These are phyloP conservation scores for Drosophila busckii DNA, from an alignment of 1,140 invertebrate genomes.

Conservation along the genomic window DNA sequence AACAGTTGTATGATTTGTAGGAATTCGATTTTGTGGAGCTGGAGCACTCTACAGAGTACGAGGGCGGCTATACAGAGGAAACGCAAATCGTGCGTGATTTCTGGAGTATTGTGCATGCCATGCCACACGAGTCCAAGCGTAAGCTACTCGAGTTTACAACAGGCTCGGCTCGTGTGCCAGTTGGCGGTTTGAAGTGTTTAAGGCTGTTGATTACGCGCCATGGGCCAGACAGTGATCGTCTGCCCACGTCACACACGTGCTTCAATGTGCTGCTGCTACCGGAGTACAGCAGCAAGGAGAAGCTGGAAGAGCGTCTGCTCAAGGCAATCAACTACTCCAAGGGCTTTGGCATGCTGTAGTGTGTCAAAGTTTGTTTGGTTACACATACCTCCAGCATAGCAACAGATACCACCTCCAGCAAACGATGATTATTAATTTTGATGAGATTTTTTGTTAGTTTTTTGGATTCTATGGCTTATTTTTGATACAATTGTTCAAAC, in stretches of 20 bases:
- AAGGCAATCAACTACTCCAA: slow-evolving; percentile 95
- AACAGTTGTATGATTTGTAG: slow-evolving; percentile 64
- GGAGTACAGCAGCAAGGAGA: slow-evolving; percentile 90
- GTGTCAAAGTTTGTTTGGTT: slow-evolving; percentile 6
- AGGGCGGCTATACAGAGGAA: slow-evolving; percentile 91
- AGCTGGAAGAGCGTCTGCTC: slow-evolving; percentile 90
- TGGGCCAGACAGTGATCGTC: slow-evolving; percentile 88
- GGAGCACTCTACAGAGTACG: slow-evolving; percentile 95
- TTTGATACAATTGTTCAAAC: slow-evolving; percentile 70
- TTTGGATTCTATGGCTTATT: slow-evolving; percentile 64
- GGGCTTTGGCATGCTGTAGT: slow-evolving; percentile 91
- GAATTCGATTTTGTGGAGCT: slow-evolving; percentile 93
- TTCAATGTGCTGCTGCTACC: slow-evolving; percentile 97
- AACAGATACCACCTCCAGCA: slow-evolving; percentile 67
- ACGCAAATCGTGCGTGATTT: slow-evolving; percentile 93
- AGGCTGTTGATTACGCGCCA: slow-evolving; percentile 90
- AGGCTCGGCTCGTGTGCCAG: slow-evolving; percentile 96
- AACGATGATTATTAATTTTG: slow-evolving; percentile 28
- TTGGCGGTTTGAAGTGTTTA: slow-evolving; percentile 93
- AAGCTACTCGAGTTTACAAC: slow-evolving; percentile 96
- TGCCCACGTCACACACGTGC: slow-evolving; percentile 95
- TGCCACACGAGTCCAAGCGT: slow-evolving; percentile 90
- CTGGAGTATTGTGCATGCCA: slow-evolving; percentile 95
- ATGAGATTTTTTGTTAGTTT: slow-evolving; percentile 51
- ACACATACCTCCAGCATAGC: slow-evolving; percentile 38